phyloP scores from a whole-genome alignment of 2,888 invertebrate species.

The Meteorus colon region DNA sequence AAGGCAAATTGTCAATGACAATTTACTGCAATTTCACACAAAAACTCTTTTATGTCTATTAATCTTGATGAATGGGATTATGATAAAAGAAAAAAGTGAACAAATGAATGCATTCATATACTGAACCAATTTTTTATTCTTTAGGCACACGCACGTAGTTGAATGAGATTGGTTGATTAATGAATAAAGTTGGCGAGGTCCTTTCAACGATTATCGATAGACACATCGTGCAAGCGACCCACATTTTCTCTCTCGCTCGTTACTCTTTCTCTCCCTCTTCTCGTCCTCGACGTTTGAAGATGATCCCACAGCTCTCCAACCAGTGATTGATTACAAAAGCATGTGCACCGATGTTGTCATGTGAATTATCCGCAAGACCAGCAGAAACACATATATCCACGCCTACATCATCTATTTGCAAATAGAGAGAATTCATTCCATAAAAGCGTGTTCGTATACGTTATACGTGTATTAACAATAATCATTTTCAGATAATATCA shows the following conservation, averaged over 20 bases:
- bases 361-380: conserved; percentile 11
- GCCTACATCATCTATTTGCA: neutral
- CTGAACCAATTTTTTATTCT: neutral
- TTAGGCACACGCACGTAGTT: neutral
- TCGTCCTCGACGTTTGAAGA: conserved; percentile 23
- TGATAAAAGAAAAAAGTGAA: neutral
- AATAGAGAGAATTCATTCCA: neutral
- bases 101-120: neutral
- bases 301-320: conserved; percentile 15
- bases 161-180: conserved; percentile 14
- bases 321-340: conserved; percentile 28
- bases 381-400: neutral
- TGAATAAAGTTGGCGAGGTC: conserved; percentile 23
- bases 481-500: neutral
- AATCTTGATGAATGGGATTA: conserved; percentile 12
- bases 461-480: neutral
- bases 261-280: neutral
- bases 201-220: conserved; percentile 25
- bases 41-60: neutral
- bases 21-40: neutral
- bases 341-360: conserved; percentile 18
- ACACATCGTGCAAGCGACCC: conserved; percentile 18
- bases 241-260: conserved; percentile 9
- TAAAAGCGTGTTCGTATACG: neutral
- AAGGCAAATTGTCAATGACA: conserved; percentile 20